These are phyloP conservation scores for Chloebia gouldiae DNA, from an alignment of 2,113 vertebrate species.

Conservation along the genomic window DNA sequence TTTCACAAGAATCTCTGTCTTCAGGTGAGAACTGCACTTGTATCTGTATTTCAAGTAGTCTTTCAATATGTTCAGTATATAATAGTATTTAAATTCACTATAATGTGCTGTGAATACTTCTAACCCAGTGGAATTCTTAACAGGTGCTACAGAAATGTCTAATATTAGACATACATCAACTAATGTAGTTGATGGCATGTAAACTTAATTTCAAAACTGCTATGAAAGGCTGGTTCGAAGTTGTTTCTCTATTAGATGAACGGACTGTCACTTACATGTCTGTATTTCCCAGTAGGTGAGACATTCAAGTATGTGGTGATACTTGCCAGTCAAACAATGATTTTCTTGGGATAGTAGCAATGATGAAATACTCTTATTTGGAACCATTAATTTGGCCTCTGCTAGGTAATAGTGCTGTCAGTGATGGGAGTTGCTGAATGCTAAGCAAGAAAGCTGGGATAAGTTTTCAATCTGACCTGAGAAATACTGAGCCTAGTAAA, in stretches of 20 bases:
- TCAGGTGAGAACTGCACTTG: conserved; percentile 61
- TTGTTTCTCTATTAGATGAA: neutral
- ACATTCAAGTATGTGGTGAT: neutral
- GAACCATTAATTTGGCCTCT: neutral
- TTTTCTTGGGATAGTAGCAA: neutral
- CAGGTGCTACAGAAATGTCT: neutral
- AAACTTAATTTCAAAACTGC: neutral
- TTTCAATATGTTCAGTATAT: neutral
- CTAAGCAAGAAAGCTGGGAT: neutral
- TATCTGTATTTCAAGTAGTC: neutral
- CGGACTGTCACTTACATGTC: neutral
- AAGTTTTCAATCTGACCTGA: neutral
- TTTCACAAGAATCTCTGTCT: conserved; percentile 70
- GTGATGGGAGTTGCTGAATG: neutral
- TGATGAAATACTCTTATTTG: neutral
- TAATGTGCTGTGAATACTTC: neutral
- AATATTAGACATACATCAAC: neutral
- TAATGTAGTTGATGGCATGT: neutral
- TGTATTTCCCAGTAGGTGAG: neutral
- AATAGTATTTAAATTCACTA: neutral
- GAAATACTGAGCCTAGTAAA: neutral
- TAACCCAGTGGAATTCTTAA: neutral
- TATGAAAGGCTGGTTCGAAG: neutral
- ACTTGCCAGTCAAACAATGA: neutral
- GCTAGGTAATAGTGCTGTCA: neutral